Percentiles rank a stretch among this genome's conserved stretches.
phyloP scores from a whole-genome alignment of 2,113 vertebrate species.

The Aspiorhynchus laticeps region DNA sequence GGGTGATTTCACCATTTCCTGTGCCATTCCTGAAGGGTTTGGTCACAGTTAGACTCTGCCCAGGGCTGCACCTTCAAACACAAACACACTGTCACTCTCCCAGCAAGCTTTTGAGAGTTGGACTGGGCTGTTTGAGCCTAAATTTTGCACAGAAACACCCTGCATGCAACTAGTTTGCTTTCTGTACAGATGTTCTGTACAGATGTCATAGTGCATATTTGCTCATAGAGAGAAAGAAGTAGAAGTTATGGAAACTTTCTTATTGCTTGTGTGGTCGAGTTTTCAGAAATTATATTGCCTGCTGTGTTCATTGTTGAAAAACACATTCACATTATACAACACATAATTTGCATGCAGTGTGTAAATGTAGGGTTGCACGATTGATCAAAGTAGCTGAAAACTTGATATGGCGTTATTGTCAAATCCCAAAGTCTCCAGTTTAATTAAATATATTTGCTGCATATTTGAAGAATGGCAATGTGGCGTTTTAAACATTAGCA shows the following conservation, averaged over 20 bases:
- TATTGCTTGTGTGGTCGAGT: not conserved
- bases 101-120: not conserved
- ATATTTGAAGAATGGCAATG: not conserved
- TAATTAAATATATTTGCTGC: not conserved
- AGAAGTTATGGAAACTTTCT: not conserved
- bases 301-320: not conserved
- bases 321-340: too few relatives aligned
- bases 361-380: not conserved
- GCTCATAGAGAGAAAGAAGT: not conserved
- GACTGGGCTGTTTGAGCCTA: not conserved
- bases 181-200: not conserved
- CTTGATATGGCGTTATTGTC: not conserved
- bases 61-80: constrained; percentile 59
- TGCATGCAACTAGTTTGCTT: not conserved
- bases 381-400: not conserved
- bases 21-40: constrained; percentile 73
- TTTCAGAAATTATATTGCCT: not conserved
- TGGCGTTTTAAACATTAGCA: not conserved
- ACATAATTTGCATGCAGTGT: not conserved
- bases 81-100: constrained; percentile 49
- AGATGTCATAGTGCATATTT: not conserved
- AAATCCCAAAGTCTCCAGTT: not conserved
- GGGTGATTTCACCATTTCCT: constrained; percentile 71
- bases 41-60: constrained; percentile 64
- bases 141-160: not conserved